These are phyloP conservation scores for Paralichthys olivaceus DNA, from an alignment of 2,113 vertebrate species.

Conservation along the genomic window DNA sequence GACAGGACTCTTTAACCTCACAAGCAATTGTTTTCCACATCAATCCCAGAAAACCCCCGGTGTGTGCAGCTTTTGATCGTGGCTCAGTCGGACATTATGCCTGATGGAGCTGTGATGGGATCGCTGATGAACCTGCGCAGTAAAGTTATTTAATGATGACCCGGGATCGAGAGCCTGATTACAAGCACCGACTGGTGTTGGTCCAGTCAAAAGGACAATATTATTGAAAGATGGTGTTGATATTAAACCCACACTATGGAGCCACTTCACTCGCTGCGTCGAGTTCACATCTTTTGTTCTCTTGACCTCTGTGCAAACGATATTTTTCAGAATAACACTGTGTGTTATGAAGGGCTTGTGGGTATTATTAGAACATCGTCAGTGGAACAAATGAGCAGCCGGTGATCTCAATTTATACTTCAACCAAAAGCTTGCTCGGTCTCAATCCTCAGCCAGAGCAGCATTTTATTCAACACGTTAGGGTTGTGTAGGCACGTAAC, in stretches of 20 bases:
- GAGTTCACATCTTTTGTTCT: constrained; percentile 26
- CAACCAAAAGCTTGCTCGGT: constrained; percentile 36
- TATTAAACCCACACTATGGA: constrained; percentile 16
- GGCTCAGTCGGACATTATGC: constrained; percentile 39
- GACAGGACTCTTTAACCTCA: constrained; percentile 58
- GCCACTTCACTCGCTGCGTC: not conserved
- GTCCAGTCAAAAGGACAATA: constrained; percentile 36
- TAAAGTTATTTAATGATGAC: constrained; percentile 54
- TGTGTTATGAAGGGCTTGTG: constrained; percentile 18
- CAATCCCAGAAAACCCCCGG: constrained; percentile 29
- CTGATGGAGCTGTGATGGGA: constrained; percentile 58
- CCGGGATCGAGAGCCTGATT: constrained; percentile 40
- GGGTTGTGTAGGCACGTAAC: constrained; percentile 10
- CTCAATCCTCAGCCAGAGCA: constrained; percentile 1
- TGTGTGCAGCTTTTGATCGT: constrained; percentile 59
- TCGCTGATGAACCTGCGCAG: constrained; percentile 46
- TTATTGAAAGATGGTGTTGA: constrained; percentile 23
- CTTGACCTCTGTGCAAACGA: constrained; percentile 32
- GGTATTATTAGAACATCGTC: constrained; percentile 42
- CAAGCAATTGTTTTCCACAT: constrained; percentile 50
- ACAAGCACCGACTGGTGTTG: constrained; percentile 33
- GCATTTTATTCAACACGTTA: constrained; percentile 21
- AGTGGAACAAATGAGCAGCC: constrained; percentile 55
- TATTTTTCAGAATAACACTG: constrained; percentile 21
- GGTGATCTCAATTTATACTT: constrained; percentile 48